Percentiles rank a stretch among this genome's conserved stretches.
phyloP scores from a whole-genome alignment of 2,113 vertebrate species.

The Engraulis encrasicolus region DNA sequence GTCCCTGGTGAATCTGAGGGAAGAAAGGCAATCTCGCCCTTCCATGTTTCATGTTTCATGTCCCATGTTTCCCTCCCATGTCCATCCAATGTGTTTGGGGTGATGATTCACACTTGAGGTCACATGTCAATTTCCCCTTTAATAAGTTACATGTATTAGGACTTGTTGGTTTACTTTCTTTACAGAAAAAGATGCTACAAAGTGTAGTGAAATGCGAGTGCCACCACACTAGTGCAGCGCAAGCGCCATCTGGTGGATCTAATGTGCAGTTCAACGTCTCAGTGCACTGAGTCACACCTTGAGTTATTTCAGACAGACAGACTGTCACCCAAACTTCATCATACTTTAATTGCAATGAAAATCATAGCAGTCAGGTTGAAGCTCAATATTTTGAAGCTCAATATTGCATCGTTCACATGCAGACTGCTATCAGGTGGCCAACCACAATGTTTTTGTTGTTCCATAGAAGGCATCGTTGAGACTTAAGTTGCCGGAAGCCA shows the following conservation, averaged over 20 bases:
- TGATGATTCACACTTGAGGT: too few species aligned
- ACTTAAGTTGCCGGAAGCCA: too few species aligned
- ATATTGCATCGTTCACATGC: too few species aligned
- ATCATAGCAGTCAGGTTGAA: not conserved
- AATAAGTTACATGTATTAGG: too few species aligned
- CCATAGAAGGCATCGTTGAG: not conserved
- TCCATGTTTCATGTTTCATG: too few species aligned
- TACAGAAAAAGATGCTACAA: not conserved
- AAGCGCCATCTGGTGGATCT: conserved; percentile 45
- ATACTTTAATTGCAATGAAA: not conserved
- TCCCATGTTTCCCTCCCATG: too few species aligned
- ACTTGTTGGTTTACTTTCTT: too few species aligned
- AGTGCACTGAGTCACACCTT: not conserved
- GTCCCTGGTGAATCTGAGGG: too few species aligned
- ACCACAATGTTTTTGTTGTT: not conserved
- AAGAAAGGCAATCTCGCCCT: too few species aligned
- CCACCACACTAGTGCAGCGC: not conserved
- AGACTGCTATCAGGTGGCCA: not conserved
- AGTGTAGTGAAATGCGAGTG: not conserved
- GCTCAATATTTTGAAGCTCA: not conserved
- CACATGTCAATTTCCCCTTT: too few species aligned
- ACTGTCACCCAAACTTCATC: not conserved
- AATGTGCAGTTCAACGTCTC: not conserved
- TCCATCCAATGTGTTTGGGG: too few species aligned
- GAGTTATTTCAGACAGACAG: too few species aligned